phyloP scores from a whole-genome alignment of 2,113 vertebrate species.

The Colius striatus region DNA sequence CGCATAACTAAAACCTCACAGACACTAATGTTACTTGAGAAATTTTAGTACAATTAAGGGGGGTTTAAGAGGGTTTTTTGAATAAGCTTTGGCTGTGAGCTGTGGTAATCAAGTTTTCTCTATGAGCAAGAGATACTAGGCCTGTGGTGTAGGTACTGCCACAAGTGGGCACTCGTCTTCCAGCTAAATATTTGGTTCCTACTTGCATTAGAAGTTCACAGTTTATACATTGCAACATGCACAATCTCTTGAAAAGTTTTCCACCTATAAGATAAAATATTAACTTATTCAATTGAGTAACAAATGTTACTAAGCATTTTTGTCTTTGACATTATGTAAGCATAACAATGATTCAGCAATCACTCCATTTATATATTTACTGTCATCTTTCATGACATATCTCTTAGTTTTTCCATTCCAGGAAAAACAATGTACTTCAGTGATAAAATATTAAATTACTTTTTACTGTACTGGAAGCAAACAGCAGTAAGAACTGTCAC shows the following conservation, averaged over 20 bases:
- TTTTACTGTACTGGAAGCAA: not conserved
- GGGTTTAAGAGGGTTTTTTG: not conserved
- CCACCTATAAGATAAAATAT: not conserved
- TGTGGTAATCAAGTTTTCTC: not conserved
- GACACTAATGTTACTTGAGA: not conserved
- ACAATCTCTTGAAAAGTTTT: not conserved
- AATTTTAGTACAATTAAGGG: rapidly evolving
- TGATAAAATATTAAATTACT: not conserved
- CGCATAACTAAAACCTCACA: not conserved
- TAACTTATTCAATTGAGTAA: not conserved
- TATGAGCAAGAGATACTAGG: not conserved
- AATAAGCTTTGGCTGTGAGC: not conserved
- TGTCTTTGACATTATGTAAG: not conserved
- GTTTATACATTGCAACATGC: not conserved
- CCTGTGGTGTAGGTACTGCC: not conserved
- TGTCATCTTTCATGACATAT: not conserved
- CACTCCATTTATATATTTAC: not conserved
- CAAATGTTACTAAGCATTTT: not conserved
- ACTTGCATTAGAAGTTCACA: rapidly evolving
- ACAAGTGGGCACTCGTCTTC: slow-evolving; percentile 56
- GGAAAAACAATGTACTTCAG: not conserved
- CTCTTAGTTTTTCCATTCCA: not conserved
- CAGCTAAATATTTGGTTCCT: not conserved
- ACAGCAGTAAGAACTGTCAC: not conserved
- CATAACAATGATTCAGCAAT: not conserved